Evolutionary conservation across 2,113 vertebrate genomes (phyloP).

Genomic region (Panurus biarmicus): DNA sequence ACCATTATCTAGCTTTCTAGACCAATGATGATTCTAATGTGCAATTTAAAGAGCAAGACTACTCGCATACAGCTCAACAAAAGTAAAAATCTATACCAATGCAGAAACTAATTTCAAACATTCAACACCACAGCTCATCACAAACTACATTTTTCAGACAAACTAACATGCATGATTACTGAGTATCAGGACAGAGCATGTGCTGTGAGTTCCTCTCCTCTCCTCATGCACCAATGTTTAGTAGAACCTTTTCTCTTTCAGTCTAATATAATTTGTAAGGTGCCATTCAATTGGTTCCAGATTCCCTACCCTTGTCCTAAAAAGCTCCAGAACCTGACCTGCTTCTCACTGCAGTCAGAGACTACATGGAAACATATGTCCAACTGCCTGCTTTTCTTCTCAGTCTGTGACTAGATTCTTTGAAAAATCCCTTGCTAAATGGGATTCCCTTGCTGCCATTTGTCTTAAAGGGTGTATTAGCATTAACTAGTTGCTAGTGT

Average conservation of each 20-base stretch:
- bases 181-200: not conserved
- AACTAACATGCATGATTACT: not conserved
- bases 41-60: not conserved
- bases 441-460: not conserved
- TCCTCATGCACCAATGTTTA: fast-evolving
- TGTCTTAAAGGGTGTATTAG: not conserved
- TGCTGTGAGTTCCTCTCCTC: not conserved
- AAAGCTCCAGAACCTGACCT: not conserved
- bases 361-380: fast-evolving
- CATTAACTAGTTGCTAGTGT: not conserved
- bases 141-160: not conserved
- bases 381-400: not conserved
- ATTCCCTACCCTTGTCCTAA: not conserved
- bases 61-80: not conserved
- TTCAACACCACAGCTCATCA: not conserved
- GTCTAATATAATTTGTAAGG: not conserved
- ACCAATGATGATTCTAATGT: not conserved
- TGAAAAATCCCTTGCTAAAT: not conserved
- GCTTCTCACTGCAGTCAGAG: not conserved
- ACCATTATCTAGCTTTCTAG: not conserved
- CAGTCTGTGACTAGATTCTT: not conserved
- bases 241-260: not conserved
- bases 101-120: not conserved
- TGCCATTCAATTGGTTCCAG: not conserved
- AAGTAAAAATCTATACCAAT: not conserved